Base-by-base conservation (phyloP, 1,140 invertebrate species). In the Pogonus chalceus region DNA sequence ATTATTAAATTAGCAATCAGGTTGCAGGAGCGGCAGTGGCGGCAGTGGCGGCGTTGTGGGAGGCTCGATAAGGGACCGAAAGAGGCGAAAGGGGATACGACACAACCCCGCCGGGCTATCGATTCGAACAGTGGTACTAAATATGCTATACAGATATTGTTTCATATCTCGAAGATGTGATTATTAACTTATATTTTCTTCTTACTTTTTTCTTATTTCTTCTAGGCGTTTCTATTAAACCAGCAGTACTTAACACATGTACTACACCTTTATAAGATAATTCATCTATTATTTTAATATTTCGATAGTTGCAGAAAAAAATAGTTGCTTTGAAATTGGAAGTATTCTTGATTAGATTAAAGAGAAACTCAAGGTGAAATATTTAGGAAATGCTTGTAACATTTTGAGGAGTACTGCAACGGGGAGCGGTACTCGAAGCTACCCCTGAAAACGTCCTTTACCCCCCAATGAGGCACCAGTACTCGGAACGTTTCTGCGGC, bases 1-100 rank as follows among this genome's bases (percentile, higher is more conserved):
- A 43, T 43, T 43, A 43, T 43, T 43, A 43, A 43, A 43, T 43
- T 43, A 43, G 37, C 37, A 43, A 43, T 43, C 37, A 43, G 37
- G 37, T 43, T 43, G 37, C 37, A 43, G 37, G 37, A 43, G 37
- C 37, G 37, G 37, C 37, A 16, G 37, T 12, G 37, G 18, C 37
- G 37, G 9, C 37, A 43, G 9, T 7, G 37, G 37, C 4, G 4
- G 37, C 7, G 37, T 12, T 16, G 4, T 16, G 9, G 18, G 37
- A 16, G 18, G 37, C 7, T 16, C 3, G 37, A 43, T 7, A 12
- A 16, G 37, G 18, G 18, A 43, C 37, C 18, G n/a, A n/a, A n/a
- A n/a, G n/a, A n/a, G n/a, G n/a, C n/a, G n/a, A n/a, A n/a, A n/a
- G n/a, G n/a, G n/a, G n/a, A n/a, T n/a, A n/a, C n/a, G n/a, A n/a